Base-by-base conservation (phyloP, 2,113 vertebrate genomes). In the Gorsachius goisagi region DNA sequence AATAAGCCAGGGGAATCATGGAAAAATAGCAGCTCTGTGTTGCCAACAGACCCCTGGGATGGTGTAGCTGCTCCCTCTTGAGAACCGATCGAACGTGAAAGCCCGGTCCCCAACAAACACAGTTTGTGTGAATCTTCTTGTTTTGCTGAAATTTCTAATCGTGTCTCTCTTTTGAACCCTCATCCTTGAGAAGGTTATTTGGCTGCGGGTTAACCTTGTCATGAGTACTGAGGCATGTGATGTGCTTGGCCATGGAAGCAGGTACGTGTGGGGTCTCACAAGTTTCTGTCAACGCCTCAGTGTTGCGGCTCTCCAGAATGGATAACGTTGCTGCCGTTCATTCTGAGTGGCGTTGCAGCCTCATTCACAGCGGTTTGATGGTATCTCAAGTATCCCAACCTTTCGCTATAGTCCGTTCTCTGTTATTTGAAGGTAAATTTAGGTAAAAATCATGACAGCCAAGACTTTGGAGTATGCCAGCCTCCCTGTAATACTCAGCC, bases 351-450 rank as follows among this genome's bases (percentile, higher is more conserved):
- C 1, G 0, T 15, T 39, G 17, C 39, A 44, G 49, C 35, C 41
- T 56, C 63, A 2, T 79, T 91, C 5, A 0, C 6, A 0, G 16
- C 8, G 4, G 32, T 59, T 35, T 59, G 47, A 27, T 0, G 2
- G 55, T 50, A 55, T 60, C n/a, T 75, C 18, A 24, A 1, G 6
- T 55, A 59, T 12, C 52, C 15, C n/a, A 68, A 2, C 15, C 24
- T 50, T 71, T 35, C 0, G 2, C 35, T 85, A 0, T 8, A 64
- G 23, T 56, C 4, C 0, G 11, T 52, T 82, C 24, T 85, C 41
- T 8, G 0, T 44, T 85, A 79, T 23, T 39, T 68, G 33, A 85
- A 85, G 52, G 55, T 75, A 59, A 89, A 39, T 56, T 55, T 78
- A 35, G 60, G 33, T 69, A 56, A 33, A 44, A 30, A 33, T 62